Evolutionary conservation across 2,113 vertebrate species (phyloP).

Genomic region (Pelecanus crispus): DNA sequence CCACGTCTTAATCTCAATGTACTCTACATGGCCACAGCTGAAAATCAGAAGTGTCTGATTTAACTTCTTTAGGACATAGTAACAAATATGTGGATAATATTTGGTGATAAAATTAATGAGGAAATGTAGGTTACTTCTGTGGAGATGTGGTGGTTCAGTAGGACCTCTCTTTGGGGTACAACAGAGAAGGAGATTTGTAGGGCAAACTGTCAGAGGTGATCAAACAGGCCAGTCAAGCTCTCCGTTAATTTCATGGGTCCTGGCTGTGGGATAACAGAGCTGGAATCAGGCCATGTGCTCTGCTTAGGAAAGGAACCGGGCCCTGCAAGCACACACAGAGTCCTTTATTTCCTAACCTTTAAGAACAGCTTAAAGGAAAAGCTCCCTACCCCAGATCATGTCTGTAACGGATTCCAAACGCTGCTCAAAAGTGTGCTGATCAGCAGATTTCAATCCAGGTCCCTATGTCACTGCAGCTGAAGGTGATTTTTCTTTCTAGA

Average conservation of each 20-base stretch:
- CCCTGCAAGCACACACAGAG: neutral
- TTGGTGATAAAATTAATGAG: neutral
- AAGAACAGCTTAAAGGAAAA: neutral
- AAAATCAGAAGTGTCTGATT: neutral
- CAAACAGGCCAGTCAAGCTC: neutral
- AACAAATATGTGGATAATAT: neutral
- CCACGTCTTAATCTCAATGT: fast-evolving
- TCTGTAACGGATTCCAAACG: fast-evolving
- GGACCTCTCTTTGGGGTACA: neutral
- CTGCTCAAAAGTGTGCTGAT: neutral
- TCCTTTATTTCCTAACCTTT: neutral
- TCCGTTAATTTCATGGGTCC: neutral
- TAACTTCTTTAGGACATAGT: neutral
- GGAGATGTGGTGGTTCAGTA: neutral
- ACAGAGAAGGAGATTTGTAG: neutral
- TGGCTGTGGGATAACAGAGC: neutral
- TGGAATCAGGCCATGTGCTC: neutral
- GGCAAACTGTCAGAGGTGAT: neutral
- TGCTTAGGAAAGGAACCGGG: neutral
- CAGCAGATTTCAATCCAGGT: neutral
- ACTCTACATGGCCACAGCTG: neutral
- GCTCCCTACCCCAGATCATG: neutral
- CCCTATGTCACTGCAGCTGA: neutral
- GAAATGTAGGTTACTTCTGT: neutral
- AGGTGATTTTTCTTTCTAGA: neutral